Evolutionary conservation across 2,888 invertebrate species (phyloP).

Genomic region (Mimachlamys varia): DNA sequence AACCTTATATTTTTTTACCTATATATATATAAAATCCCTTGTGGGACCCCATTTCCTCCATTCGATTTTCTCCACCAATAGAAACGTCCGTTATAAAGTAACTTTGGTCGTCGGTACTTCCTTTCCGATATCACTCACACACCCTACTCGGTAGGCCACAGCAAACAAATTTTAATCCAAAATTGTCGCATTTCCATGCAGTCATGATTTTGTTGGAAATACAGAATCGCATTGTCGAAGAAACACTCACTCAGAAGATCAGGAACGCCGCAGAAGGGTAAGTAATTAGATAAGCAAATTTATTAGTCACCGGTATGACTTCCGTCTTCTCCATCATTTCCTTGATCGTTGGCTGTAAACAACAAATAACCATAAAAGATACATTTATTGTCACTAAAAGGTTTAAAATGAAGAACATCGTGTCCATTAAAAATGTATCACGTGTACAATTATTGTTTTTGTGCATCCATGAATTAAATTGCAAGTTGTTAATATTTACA

Average conservation of each 20-base stretch:
- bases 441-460: too few relatives aligned
- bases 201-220: constrained; percentile 91
- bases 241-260: constrained; percentile 96
- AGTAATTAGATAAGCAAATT: constrained; percentile 82
- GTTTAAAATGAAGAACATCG: too few relatives aligned
- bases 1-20: too few relatives aligned
- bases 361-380: background rate
- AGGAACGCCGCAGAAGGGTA: constrained; percentile 98
- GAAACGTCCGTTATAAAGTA: constrained; percentile 1
- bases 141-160: background rate
- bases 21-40: background rate
- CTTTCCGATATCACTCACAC: constrained; percentile 38
- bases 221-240: constrained; percentile 99
- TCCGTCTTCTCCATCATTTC: background rate
- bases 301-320: background rate
- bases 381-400: too few relatives aligned
- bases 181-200: constrained; percentile 22
- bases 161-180: constrained; percentile 29
- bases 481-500: too few relatives aligned
- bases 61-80: constrained; percentile 25
- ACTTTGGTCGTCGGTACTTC: constrained; percentile 21
- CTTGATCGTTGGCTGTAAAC: background rate
- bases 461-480: too few relatives aligned
- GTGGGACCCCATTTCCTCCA: background rate
- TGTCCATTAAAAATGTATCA: too few relatives aligned